These are phyloP conservation scores for Linnaemya vulpina DNA, from an alignment of 2,888 invertebrate species.

Conservation along the genomic window DNA sequence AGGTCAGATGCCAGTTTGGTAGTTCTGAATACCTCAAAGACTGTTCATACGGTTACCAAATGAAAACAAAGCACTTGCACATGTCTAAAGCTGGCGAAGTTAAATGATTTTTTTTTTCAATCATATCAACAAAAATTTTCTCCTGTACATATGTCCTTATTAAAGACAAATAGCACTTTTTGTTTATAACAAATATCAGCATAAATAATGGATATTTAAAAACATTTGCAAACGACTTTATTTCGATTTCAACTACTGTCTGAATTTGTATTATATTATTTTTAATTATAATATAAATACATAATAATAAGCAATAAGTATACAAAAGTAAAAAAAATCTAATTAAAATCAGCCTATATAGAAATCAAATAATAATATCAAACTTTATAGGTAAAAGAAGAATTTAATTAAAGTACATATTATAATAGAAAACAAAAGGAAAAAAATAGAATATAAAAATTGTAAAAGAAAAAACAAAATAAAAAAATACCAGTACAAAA, in stretches of 20 bases:
- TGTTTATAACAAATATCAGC: too few relatives aligned
- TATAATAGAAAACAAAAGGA: background rate
- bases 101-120: too few relatives aligned
- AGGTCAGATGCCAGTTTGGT: too few relatives aligned
- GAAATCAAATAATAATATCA: constrained; percentile 12
- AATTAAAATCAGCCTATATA: constrained; percentile 20
- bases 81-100: too few relatives aligned
- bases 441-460: constrained; percentile 26
- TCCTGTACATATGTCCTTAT: too few relatives aligned
- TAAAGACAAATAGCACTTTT: too few relatives aligned
- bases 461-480: constrained; percentile 6
- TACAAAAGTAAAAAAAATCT: constrained; percentile 50
- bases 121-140: too few relatives aligned
- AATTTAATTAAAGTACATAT: constrained; percentile 12
- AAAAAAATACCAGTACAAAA: constrained; percentile 68
- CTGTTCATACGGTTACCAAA: too few relatives aligned
- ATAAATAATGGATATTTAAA: background rate
- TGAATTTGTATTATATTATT: background rate
- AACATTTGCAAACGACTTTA: background rate
- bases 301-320: constrained; percentile 60
- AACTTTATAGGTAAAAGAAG: constrained; percentile 18
- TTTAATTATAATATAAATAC: constrained; percentile 5
- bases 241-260: background rate
- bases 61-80: too few relatives aligned
- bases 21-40: too few relatives aligned